Conservation (phyloP, 2,797 vertebrate genomes). For the Menidia menidia region DNA sequence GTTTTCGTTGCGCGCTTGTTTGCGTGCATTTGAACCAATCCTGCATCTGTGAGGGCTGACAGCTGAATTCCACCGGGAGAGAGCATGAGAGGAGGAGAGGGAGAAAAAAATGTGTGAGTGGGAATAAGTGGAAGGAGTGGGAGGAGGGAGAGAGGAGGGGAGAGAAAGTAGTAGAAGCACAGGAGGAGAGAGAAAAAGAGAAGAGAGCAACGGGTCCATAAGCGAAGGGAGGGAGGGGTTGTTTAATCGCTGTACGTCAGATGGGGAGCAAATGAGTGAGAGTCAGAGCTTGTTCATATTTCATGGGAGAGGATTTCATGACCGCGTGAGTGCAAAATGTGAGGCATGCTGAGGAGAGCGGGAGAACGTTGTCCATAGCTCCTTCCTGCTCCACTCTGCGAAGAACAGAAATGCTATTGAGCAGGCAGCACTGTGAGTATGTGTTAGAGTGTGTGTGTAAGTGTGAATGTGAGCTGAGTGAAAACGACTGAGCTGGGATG, state of each 20-base stretch:
- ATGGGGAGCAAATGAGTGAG: conserved; percentile 48
- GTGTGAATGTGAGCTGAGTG: conserved; percentile 37
- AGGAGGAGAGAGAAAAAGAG: conserved; percentile 51
- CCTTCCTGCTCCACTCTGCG: conserved; percentile 72
- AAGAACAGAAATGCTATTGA: conserved; percentile 86
- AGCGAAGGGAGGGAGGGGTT: conserved; percentile 59
- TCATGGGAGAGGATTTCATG: conserved; percentile 77
- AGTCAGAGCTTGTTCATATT: conserved; percentile 69
- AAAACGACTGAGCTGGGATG: conserved; percentile 51
- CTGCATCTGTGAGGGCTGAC: conserved; percentile 77
- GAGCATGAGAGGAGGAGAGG: conserved; percentile 62
- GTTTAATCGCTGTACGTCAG: conserved; percentile 74
- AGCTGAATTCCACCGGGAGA: conserved; percentile 79
- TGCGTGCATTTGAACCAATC: conserved; percentile 66
- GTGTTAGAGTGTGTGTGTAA: conserved; percentile 51
- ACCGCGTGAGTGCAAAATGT: conserved; percentile 78
- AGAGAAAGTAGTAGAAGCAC: conserved; percentile 65
- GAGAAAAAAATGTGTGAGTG: conserved; percentile 59
- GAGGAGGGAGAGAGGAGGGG: conserved; percentile 54
- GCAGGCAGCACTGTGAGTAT: conserved; percentile 77
- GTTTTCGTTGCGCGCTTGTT: conserved; percentile 70
- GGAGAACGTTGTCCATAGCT: conserved; percentile 74
- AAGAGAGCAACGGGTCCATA: conserved; percentile 55
- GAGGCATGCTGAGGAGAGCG: conserved; percentile 73
- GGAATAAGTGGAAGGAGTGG: conserved; percentile 61